Base-by-base conservation (phyloP, 2,888 invertebrate species). In the Campaea margaritaria region DNA sequence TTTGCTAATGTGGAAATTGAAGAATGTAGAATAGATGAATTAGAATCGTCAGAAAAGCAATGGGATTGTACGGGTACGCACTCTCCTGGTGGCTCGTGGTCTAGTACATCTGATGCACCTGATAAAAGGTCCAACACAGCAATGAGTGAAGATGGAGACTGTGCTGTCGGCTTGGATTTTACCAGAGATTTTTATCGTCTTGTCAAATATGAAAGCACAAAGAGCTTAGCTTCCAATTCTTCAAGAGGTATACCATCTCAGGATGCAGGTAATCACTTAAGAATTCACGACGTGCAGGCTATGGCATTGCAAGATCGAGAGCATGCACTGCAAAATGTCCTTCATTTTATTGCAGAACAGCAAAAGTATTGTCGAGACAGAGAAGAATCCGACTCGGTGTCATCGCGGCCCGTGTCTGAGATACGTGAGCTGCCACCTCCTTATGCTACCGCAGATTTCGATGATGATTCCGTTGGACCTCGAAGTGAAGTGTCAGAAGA, bases 191-290 rank as follows among this genome's bases (percentile, higher is more conserved):
- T 96, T 83, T 96, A 96, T 81, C 94, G 96, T 34, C 93, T 96
- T 65, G 96, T 96, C 46, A 96, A 96, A 86, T 96, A 96, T 78
- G 96, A 96, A 81, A 96, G 96, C 85, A 96, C 95, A 64, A 96
- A 96, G 82, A 96, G 96, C 81, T 88, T 96, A 78, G 96, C 96
- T 42, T 96, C 96, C 36, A 96, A 95, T 74, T 95, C 95, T 45
- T 95, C 95, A 57, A 93, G 95, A 78, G 95, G 95, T 68, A 83
- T 95, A 43, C 94, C 95, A 10, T 93, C 93, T 4, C 86, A 81
- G 59, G 94, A 94, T 65, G 90, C 91, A 28, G 91, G 78, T 62
- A 89, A 70, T 67, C 89, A 89, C 69, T 79, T 93, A 52, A 79
- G 91, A 69, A 85, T 90, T 50, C 91, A 92, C 45, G 93, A 93